phyloP scores from a whole-genome alignment of 2,113 vertebrate species.

The Ardeotis arabs region DNA sequence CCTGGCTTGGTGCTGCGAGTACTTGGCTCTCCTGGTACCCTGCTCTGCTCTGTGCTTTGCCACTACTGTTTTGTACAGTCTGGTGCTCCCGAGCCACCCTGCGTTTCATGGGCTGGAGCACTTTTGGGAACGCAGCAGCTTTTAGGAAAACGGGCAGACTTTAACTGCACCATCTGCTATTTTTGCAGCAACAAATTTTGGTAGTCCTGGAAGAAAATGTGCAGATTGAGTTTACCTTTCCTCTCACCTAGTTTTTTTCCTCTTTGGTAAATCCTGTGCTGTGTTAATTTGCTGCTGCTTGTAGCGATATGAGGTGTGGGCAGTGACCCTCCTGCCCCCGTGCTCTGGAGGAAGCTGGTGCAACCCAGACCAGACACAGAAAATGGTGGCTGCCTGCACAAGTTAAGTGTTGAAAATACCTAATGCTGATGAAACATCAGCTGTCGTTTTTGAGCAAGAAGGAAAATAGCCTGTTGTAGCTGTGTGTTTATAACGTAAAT shows the following conservation, averaged over 20 bases:
- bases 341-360: rapidly evolving
- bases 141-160: background rate
- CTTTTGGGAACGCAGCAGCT: background rate
- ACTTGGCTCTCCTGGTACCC: background rate
- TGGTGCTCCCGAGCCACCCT: no score
- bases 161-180: rapidly evolving
- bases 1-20: background rate
- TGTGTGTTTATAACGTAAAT: rapidly evolving
- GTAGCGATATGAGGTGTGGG: rapidly evolving
- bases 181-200: background rate
- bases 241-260: background rate
- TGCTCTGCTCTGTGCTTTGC: background rate
- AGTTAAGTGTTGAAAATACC: rapidly evolving
- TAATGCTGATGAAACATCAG: rapidly evolving
- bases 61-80: rapidly evolving
- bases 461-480: background rate
- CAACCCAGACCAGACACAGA: rapidly evolving
- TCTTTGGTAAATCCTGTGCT: rapidly evolving
- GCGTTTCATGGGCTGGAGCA: background rate
- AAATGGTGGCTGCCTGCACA: rapidly evolving
- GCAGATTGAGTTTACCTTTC: background rate
- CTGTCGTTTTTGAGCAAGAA: rapidly evolving
- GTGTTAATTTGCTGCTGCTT: background rate
- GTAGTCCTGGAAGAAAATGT: no score
- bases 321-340: rapidly evolving